Evolutionary conservation across 1,140 invertebrate genomes (phyloP), one percentile per base, ranked within the genome.

Genomic region (Calephelis virginiensis): DNA sequence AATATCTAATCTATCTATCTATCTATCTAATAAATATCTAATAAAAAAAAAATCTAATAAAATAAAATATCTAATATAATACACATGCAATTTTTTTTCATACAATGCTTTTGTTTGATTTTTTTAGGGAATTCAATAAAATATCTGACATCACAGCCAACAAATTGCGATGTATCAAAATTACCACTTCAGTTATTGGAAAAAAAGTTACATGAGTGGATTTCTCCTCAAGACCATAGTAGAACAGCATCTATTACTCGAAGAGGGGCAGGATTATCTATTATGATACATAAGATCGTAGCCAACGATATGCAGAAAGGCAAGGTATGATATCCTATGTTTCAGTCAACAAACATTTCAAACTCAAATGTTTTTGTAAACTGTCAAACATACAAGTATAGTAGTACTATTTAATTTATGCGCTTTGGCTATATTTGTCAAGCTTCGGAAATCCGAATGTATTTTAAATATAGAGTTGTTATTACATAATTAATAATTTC

Each of bases 181-280:
- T 67, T 91, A 62, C 84, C 90, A 3, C 66, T 78, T 37, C 61
- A 9, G 2, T 73, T 90, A 56, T 68, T 92, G 13, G 75, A 83
- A 68, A 73, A 68, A 53, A 91, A 91, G 71, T 73, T 92, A 12
- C 69, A 81, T n/a, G 81, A 91, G 43, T 72, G 89, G 5, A 85
- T 90, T 71, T 79, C 72, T 13, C 9, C 50, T 5, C 17, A 56
- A 28, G 80, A 86, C 68, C 75, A 78, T 17, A 76, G 69, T 62
- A 76, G 70, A 59, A 83, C 85, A 85, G 77, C 85, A 46, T 94
- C 93, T 70, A 92, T 95, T 6, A 96, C 95, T 1, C 89, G 96
- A 67, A 92, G 95, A 67, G 95, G 95, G 60, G 96, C 95, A n/a
- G 96, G 96, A 28, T 90, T 96, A 3, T 94, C 95, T 6, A 94